A percentile compares a stretch with the other conserved stretches of the same genome.
These are phyloP conservation scores for Octomys mimax DNA, from an alignment of 2,797 vertebrate species.

Conservation along the genomic window DNA sequence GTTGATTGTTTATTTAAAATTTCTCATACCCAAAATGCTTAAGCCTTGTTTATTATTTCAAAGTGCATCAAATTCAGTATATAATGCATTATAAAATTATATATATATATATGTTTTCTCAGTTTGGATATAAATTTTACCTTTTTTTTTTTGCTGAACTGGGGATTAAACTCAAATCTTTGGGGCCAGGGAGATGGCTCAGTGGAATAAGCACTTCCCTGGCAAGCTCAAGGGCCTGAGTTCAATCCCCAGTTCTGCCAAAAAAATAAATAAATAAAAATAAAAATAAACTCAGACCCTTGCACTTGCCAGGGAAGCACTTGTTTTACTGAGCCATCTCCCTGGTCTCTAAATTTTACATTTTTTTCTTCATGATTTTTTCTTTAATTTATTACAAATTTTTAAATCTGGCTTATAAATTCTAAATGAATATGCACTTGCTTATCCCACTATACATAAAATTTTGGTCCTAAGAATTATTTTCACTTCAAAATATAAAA, in stretches of 20 bases:
- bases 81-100: not conserved
- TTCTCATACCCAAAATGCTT: not conserved
- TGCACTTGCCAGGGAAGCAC: no score
- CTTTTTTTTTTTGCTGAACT: no score
- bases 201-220: no score
- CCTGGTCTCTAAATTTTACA: constrained; percentile 4
- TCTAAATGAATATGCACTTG: not conserved
- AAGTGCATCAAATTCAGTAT: constrained; percentile 30
- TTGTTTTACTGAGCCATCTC: no score
- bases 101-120: not conserved
- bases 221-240: no score
- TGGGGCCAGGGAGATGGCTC: no score
- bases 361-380: constrained; percentile 39
- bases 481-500: constrained; percentile 62
- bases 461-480: constrained; percentile 21
- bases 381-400: not conserved
- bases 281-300: no score
- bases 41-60: constrained; percentile 18
- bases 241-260: no score
- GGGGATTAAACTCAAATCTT: no score
- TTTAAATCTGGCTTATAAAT: constrained; percentile 32
- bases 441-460: constrained; percentile 12
- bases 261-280: no score
- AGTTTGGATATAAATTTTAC: constrained; percentile 51
- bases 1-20: constrained; percentile 43